Evolutionary conservation across 2,797 vertebrate genomes (phyloP).

Genomic region (Tamandua tetradactyla): DNA sequence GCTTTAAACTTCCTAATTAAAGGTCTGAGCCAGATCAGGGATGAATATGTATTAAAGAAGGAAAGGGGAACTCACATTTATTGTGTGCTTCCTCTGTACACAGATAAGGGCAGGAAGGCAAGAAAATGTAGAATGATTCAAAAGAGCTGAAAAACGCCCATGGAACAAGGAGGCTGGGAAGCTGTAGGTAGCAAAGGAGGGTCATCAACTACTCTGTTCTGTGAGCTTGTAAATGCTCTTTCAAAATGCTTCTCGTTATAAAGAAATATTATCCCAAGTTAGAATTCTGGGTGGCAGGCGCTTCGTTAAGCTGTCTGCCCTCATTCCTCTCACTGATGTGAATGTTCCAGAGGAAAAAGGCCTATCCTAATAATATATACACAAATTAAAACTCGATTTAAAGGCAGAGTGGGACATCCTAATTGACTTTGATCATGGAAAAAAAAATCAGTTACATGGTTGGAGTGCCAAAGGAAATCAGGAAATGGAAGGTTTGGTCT

Average conservation of each 20-base stretch:
- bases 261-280: conserved; percentile 58
- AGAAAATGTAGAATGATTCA: neutral
- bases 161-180: neutral
- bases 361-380: conserved; percentile 81
- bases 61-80: neutral
- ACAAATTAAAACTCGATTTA: conserved; percentile 86
- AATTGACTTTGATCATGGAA: conserved; percentile 83
- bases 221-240: neutral
- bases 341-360: conserved; percentile 78
- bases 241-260: conserved; percentile 8
- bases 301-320: conserved; percentile 73
- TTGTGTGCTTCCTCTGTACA: neutral
- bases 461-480: conserved; percentile 58
- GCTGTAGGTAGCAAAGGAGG: neutral
- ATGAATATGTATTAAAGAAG: neutral
- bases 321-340: conserved; percentile 82
- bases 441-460: conserved; percentile 48
- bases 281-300: conserved; percentile 65
- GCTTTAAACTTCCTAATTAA: conserved; percentile 52
- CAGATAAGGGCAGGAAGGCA: neutral
- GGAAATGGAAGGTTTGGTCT: conserved; percentile 40
- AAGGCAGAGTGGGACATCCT: conserved; percentile 76
- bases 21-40: neutral
- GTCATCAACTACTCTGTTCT: neutral
- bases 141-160: neutral